Base-by-base conservation (phyloP, 2,113 vertebrate species). In the Myotis yumanensis region DNA sequence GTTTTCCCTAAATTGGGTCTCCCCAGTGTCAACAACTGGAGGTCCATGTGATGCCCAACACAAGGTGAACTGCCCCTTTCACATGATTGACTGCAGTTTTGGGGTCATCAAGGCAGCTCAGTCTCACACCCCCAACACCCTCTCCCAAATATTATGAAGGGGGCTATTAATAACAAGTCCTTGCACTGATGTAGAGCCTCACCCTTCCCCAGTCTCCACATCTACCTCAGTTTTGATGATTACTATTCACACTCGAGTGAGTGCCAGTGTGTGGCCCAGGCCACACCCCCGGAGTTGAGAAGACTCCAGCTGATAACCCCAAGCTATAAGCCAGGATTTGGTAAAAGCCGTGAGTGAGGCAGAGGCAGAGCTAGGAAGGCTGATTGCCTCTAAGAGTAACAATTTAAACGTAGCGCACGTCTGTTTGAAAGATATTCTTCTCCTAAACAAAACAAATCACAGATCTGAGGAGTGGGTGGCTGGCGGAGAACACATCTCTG, bases 401-500 rank as follows among this genome's bases (percentile, higher is more conserved):
- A 94, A 82, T 94, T 91, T 91, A 40, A 94, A 93, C 54, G 32
- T 35, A 68, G 85, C 72, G 2, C 75, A 18, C 62, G 69, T 87
- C 32, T 94, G 52, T 69, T 88, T 94, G 82, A 77, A 87, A 96
- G 77, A 85, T 68, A 54, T n/a, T 89, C 20, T 3, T 84, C 66
- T 94, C 76, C 64, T 69, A 93, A 96, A 94, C 79, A 91, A 94
- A 97, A 92, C 83, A 94, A 82, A 93, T 66, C 86, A 51, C 62
- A 86, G 83, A 80, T 72, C 84, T 32, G 76, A 95, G 90, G 90
- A 77, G 92, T 86, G 72, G 95, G 94, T 52, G 94, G 72, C 35
- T 94, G 10, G 0, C 1, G 20, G 81, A 59, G 81, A 90, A 66
- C 32, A 25, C 62, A 40, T 69, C 80, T 89, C 86, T 12, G 69